Evolutionary conservation across 2,797 vertebrate genomes (phyloP).

Genomic region (Leptoclinus maculatus): DNA sequence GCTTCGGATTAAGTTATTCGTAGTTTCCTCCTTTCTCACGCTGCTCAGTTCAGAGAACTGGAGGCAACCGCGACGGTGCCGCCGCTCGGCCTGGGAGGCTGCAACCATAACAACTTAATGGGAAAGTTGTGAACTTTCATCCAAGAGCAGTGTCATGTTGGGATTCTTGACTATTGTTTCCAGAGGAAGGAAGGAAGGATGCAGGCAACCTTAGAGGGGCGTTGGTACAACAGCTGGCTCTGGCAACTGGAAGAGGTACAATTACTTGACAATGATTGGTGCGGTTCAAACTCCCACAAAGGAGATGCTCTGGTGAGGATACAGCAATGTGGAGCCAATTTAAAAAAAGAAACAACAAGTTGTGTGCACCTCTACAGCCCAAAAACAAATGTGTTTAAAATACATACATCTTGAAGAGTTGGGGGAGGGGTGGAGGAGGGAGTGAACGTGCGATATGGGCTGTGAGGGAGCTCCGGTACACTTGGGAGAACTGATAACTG

Average conservation of each 20-base stretch:
- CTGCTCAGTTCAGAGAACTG: slow-evolving; percentile 47
- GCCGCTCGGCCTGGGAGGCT: slow-evolving; percentile 8
- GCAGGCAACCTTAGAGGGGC: slow-evolving; percentile 63
- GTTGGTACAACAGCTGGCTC: slow-evolving; percentile 56
- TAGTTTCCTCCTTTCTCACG: slow-evolving; percentile 74
- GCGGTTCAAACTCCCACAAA: slow-evolving; percentile 18
- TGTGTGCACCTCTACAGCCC: neutral
- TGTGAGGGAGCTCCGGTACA: slow-evolving; percentile 6
- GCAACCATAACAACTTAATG: slow-evolving; percentile 49
- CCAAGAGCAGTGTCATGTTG: slow-evolving; percentile 57
- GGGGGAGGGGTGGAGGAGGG: neutral
- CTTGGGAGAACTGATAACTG: slow-evolving; percentile 58
- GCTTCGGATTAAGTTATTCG: slow-evolving; percentile 20
- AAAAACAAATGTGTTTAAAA: neutral
- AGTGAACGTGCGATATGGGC: slow-evolving; percentile 21
- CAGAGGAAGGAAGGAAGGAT: slow-evolving; percentile 67
- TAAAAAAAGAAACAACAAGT: neutral
- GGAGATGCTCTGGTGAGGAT: slow-evolving; percentile 15
- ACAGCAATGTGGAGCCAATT: neutral
- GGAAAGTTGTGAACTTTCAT: slow-evolving; percentile 71
- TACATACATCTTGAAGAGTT: slow-evolving; percentile 2
- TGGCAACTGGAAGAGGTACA: slow-evolving; percentile 49
- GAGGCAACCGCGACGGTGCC: slow-evolving; percentile 35
- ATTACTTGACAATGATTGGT: slow-evolving; percentile 21
- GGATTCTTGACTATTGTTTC: slow-evolving; percentile 63